Base-by-base conservation (phyloP, 2,797 vertebrate species). In the Takifugu ocellatus region DNA sequence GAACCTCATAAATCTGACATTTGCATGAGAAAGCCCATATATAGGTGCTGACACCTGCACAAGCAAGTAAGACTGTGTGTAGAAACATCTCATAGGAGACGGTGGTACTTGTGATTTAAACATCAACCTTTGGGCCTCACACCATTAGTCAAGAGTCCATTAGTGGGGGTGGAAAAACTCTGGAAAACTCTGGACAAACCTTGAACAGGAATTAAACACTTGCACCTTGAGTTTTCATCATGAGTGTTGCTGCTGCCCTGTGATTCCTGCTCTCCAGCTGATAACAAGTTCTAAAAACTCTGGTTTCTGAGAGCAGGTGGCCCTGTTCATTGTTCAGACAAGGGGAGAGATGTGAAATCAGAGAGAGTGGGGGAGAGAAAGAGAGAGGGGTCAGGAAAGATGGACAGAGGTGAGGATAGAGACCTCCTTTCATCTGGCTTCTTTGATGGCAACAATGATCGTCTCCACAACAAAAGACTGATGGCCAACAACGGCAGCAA, bases 331-430 rank as follows among this genome's bases (percentile, higher is more conserved):
- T 88, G 84, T 87, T 82, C 66, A 81, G 69, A 65, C 29, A 54
- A 65, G 56, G 66, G 61, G 66, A 70, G 73, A 65, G 68, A 68
- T 75, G 66, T 80, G 69, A 84, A 80, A 84, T 80, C 81, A 85
- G 60, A 84, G 62, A 52, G 44, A 71, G 42, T 53, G 59, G 50
- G 56, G 50, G 63, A 74, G 68, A 84, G 64, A 83, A 76, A 81
- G 65, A 75, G 66, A 82, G 52, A 68, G 62, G 60, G 82, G 76
- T 70, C 72, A 80, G 63, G 73, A 84, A 57, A 84, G 75, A 82
- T 79, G 81, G 83, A 88, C 81, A 83, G 77, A 83, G 86, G 84
- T 86, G 83, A 87, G 77, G 81, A 89, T 53, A 83, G 88, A 87
- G 84, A 81, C 83, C 77, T 80, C 82, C 84, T 89, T 89, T 89